These are phyloP conservation scores for Tolypeutes matacus DNA, from an alignment of 2,797 vertebrate species.

Conservation along the genomic window DNA sequence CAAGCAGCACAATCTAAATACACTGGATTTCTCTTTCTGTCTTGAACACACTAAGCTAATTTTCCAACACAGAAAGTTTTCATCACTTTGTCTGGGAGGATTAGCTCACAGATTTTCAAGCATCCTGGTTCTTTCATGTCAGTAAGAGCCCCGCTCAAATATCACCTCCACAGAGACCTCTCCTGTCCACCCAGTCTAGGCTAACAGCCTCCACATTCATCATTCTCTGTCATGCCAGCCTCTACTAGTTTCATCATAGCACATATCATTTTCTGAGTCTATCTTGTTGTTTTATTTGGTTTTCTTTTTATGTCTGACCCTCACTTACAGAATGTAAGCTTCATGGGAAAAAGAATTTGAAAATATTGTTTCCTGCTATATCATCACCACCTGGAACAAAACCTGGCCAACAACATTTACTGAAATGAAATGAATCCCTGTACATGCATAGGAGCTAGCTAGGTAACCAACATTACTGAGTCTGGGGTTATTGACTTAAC, in stretches of 20 bases:
- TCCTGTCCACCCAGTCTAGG: neutral
- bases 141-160: neutral
- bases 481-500: neutral
- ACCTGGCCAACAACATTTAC: neutral
- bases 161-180: neutral
- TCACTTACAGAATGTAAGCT: neutral
- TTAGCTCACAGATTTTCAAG: neutral
- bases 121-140: neutral
- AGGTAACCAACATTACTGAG: neutral
- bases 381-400: neutral
- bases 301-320: neutral
- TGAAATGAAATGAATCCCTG: neutral
- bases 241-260: neutral
- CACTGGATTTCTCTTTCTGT: neutral
- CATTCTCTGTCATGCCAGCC: neutral
- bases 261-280: neutral
- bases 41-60: neutral
- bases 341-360: neutral
- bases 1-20: neutral
- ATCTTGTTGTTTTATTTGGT: neutral
- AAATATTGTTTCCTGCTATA: neutral
- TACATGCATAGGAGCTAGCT: neutral
- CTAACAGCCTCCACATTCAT: neutral
- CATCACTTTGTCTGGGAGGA: neutral
- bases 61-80: neutral